phyloP scores from a whole-genome alignment of 2,888 invertebrate genomes.

The Fissipunctia ypsillon region DNA sequence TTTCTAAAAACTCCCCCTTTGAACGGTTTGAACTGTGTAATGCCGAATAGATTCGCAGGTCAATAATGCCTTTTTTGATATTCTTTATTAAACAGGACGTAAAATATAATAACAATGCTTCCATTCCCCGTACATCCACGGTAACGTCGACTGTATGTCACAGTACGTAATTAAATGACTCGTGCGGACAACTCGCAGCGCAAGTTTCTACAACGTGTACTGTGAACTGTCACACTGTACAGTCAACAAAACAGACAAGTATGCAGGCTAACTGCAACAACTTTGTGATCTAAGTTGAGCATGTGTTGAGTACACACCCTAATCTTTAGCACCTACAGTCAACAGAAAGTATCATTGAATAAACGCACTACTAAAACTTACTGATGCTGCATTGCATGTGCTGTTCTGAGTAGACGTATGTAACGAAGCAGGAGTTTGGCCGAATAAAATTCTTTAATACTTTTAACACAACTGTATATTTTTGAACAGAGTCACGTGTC shows the following conservation, averaged over 20 bases:
- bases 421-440: too few relatives aligned
- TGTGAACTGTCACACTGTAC: constrained; percentile 51
- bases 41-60: too few relatives aligned
- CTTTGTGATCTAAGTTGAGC: constrained; percentile 6
- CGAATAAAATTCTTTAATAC: too few relatives aligned
- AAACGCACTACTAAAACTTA: neutral
- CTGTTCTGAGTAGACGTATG: too few relatives aligned
- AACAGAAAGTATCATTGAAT: neutral
- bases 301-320: neutral
- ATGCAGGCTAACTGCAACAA: constrained; percentile 29
- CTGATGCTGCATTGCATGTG: too few relatives aligned
- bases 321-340: neutral
- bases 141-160: constrained; percentile 66
- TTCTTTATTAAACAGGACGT: neutral
- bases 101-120: neutral
- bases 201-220: constrained; percentile 67
- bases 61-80: neutral
- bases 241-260: constrained; percentile 33
- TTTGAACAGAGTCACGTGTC: too few relatives aligned
- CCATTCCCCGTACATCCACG: constrained; percentile 42
- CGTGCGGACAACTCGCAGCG: constrained; percentile 70
- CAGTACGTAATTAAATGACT: constrained; percentile 78
- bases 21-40: neutral
- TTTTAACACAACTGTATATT: too few relatives aligned
- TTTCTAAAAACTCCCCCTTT: neutral